These are phyloP conservation scores for Arge pagana DNA, from an alignment of 2,888 invertebrate species.

Conservation along the genomic window DNA sequence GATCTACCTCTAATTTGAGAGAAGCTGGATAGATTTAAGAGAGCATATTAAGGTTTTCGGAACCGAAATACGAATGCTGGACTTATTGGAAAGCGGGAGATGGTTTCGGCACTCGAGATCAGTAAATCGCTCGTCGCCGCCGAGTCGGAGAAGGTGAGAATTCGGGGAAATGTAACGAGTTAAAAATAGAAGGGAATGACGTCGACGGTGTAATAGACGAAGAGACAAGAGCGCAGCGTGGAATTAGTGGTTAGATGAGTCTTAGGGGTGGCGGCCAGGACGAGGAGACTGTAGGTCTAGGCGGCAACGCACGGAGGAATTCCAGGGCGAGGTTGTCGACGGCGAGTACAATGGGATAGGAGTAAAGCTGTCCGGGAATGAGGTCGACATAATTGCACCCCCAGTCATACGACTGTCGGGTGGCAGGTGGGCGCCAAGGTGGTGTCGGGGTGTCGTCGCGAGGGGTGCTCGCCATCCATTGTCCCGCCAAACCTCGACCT, in stretches of 20 bases:
- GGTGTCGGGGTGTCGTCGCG: slow-evolving; percentile 28
- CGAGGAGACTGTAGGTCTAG: neutral
- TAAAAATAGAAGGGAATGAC: no score
- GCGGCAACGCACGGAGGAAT: slow-evolving; percentile 17
- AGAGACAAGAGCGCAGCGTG: slow-evolving; percentile 24
- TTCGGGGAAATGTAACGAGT: no score
- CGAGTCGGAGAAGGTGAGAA: no score
- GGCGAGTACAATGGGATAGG: slow-evolving; percentile 25
- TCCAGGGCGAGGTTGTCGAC: slow-evolving; percentile 12
- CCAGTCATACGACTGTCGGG: slow-evolving; percentile 45
- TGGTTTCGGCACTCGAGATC: no score
- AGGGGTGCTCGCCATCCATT: slow-evolving; percentile 46
- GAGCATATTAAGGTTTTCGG: no score
- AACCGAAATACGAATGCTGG: no score
- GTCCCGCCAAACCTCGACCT: slow-evolving; percentile 50
- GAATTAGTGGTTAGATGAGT: slow-evolving; percentile 24
- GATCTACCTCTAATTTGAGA: no score
- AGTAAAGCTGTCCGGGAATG: slow-evolving; percentile 48
- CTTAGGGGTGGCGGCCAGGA: slow-evolving; percentile 15
- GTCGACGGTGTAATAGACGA: no score
- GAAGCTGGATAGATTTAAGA: no score
- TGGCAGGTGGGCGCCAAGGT: slow-evolving; percentile 27
- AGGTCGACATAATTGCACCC: slow-evolving; percentile 55
- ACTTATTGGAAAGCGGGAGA: no score
- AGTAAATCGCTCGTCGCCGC: no score